These are phyloP conservation scores for Diabrotica balteata DNA, from an alignment of 2,888 invertebrate genomes.

Conservation along the genomic window DNA sequence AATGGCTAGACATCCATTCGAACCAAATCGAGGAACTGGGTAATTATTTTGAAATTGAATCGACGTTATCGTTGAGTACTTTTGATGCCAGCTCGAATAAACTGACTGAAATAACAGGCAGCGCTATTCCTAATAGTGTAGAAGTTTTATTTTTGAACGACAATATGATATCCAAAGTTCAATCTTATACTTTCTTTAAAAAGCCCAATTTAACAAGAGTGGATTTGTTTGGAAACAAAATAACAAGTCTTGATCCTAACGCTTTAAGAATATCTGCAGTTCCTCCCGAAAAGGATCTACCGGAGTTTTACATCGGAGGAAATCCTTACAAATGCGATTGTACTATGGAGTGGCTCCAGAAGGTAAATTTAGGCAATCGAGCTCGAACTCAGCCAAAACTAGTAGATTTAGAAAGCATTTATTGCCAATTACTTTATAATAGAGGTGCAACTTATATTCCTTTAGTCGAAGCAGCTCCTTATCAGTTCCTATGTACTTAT, in stretches of 20 bases:
- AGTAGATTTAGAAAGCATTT: constrained; percentile 82
- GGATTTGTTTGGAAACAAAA: constrained; percentile 81
- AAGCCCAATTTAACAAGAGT: constrained; percentile 84
- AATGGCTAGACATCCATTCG: constrained; percentile 85
- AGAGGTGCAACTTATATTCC: constrained; percentile 77
- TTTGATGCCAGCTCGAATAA: constrained; percentile 85
- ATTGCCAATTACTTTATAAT: constrained; percentile 81
- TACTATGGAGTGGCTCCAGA: constrained; percentile 90
- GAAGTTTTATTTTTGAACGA: constrained; percentile 81
- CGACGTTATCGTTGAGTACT: constrained; percentile 77
- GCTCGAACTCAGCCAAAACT: constrained; percentile 81
- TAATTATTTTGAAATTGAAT: constrained; percentile 85
- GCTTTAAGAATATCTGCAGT: constrained; percentile 79
- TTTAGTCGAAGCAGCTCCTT: constrained; percentile 78
- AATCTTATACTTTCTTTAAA: constrained; percentile 86
- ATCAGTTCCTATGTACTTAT: constrained; percentile 86
- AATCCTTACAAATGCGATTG: constrained; percentile 90
- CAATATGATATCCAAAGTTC: constrained; percentile 82
- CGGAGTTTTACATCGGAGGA: constrained; percentile 84
- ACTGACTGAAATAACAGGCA: constrained; percentile 81
- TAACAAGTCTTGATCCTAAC: constrained; percentile 77
- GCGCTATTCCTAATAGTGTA: constrained; percentile 83
- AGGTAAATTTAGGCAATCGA: constrained; percentile 77
- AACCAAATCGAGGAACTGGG: constrained; percentile 84
- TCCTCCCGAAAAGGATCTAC: constrained; percentile 73